Percentiles rank a stretch among this genome's conserved stretches.
Conservation (phyloP, 2,797 vertebrate genomes). For the Poeciliopsis infans region DNA sequence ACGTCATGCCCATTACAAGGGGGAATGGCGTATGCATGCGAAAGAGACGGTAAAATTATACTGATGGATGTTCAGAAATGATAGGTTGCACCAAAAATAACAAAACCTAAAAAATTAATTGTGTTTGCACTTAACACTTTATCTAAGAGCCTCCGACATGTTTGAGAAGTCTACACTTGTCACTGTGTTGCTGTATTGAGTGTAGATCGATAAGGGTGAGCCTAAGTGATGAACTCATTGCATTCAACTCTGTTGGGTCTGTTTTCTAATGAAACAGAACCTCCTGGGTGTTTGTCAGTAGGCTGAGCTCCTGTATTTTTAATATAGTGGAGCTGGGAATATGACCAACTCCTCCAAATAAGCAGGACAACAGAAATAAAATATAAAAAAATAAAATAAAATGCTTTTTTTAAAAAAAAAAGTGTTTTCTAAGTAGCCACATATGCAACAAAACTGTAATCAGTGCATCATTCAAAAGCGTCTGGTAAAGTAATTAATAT, state of each 20-base stretch:
- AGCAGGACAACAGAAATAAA: constrained; percentile 2
- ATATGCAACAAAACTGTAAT: constrained; percentile 27
- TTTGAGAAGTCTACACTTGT: constrained; percentile 31
- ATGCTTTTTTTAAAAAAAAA: background rate
- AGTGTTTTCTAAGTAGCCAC: constrained; percentile 11
- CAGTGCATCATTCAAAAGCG: constrained; percentile 32
- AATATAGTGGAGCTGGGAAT: background rate
- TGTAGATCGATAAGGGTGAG: constrained; percentile 53
- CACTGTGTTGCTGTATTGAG: constrained; percentile 33
- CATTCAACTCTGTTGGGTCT: constrained; percentile 46
- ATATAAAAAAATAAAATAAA: constrained; percentile 6
- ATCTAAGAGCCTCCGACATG: constrained; percentile 14
- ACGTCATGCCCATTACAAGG: background rate
- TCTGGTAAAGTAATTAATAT: constrained; percentile 50
- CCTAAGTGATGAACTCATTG: constrained; percentile 59
- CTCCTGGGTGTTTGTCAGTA: constrained; percentile 42
- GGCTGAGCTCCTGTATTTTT: constrained; percentile 4
- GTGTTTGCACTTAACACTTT: background rate
- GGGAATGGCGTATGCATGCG: background rate
- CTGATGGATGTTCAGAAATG: background rate
- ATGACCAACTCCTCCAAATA: constrained; percentile 23
- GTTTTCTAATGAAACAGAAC: constrained; percentile 62
- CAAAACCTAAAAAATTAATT: background rate
- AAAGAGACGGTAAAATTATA: background rate
- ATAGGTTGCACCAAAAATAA: background rate